phyloP scores from a whole-genome alignment of 2,888 invertebrate species.

The Dynastes grantii region DNA sequence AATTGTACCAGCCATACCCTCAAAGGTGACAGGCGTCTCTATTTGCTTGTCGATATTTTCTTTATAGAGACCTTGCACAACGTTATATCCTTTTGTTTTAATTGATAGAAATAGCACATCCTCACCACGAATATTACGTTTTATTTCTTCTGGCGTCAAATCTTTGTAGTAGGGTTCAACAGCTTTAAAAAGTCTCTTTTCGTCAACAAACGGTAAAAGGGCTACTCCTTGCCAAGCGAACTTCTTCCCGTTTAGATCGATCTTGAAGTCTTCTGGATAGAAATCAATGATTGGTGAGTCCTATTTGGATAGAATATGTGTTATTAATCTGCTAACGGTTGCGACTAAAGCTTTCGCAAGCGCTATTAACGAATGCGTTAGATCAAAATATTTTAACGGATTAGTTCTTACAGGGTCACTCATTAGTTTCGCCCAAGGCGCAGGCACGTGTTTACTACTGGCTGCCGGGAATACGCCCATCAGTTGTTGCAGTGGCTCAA shows the following conservation, averaged over 20 bases:
- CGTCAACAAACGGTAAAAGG: slow-evolving; percentile 97
- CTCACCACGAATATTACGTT: slow-evolving; percentile 89
- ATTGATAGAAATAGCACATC: slow-evolving; percentile 91
- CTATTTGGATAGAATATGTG: slow-evolving; percentile 69
- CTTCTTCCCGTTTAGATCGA: slow-evolving; percentile 99
- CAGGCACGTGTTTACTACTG: slow-evolving; percentile 93
- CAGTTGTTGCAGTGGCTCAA: slow-evolving; percentile 97
- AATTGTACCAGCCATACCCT: slow-evolving; percentile 90
- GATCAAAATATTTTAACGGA: background rate
- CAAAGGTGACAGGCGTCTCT: slow-evolving; percentile 78
- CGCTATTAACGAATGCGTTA: background rate
- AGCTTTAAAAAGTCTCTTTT: slow-evolving; percentile 88
- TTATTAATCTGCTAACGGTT: slow-evolving; percentile 1
- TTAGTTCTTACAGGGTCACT: slow-evolving; percentile 81
- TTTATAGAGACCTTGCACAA: slow-evolving; percentile 81
- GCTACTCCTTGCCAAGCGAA: slow-evolving; percentile 99
- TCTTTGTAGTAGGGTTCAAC: slow-evolving; percentile 85
- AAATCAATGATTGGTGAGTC: slow-evolving; percentile 97
- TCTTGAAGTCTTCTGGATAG: slow-evolving; percentile 97
- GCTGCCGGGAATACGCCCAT: slow-evolving; percentile 99
- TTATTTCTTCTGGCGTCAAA: slow-evolving; percentile 89
- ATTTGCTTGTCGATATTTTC: slow-evolving; percentile 71
- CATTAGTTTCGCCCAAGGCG: slow-evolving; percentile 96
- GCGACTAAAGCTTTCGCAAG: background rate
- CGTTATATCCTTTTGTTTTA: slow-evolving; percentile 80